Evolutionary conservation across 2,797 vertebrate species (phyloP).

Genomic region (Poecilia velifera): DNA sequence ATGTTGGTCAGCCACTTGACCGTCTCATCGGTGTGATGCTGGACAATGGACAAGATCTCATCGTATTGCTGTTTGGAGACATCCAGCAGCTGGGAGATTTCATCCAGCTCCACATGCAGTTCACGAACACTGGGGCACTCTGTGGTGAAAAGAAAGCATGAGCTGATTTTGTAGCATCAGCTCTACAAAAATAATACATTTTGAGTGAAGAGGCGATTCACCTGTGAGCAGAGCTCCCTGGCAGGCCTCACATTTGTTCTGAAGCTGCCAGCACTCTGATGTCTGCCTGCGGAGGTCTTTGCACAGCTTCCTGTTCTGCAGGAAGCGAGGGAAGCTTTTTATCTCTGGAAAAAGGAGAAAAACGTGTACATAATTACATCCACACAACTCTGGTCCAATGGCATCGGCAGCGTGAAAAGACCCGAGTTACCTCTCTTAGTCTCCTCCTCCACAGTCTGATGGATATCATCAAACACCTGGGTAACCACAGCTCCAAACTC

Average conservation of each 20-base stretch:
- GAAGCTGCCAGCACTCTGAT: slow-evolving; percentile 87
- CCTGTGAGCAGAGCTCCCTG: slow-evolving; percentile 85
- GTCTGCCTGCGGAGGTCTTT: slow-evolving; percentile 83
- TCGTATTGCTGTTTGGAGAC: slow-evolving; percentile 86
- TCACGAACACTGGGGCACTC: slow-evolving; percentile 88
- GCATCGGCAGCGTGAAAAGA: not conserved
- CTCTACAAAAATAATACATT: not conserved
- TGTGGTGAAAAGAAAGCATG: slow-evolving; percentile 47
- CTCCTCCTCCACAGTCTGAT: slow-evolving; percentile 64
- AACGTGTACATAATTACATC: not conserved
- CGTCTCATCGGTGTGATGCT: slow-evolving; percentile 86
- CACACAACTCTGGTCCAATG: not conserved
- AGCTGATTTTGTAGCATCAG: not conserved
- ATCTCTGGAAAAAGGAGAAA: slow-evolving; percentile 50
- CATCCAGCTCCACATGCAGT: slow-evolving; percentile 85
- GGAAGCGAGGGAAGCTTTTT: slow-evolving; percentile 56
- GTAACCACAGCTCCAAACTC: slow-evolving; percentile 85
- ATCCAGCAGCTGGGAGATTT: slow-evolving; percentile 86
- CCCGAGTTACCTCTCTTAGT: slow-evolving; percentile 73
- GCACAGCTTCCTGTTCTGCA: slow-evolving; percentile 78
- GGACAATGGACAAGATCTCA: slow-evolving; percentile 86
- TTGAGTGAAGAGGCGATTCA: slow-evolving; percentile 52
- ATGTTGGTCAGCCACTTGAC: slow-evolving; percentile 84
- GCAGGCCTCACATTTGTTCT: slow-evolving; percentile 86
- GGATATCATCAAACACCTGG: slow-evolving; percentile 77